Conservation (phyloP, 2,113 vertebrate species). For the Ophiodon elongatus region DNA sequence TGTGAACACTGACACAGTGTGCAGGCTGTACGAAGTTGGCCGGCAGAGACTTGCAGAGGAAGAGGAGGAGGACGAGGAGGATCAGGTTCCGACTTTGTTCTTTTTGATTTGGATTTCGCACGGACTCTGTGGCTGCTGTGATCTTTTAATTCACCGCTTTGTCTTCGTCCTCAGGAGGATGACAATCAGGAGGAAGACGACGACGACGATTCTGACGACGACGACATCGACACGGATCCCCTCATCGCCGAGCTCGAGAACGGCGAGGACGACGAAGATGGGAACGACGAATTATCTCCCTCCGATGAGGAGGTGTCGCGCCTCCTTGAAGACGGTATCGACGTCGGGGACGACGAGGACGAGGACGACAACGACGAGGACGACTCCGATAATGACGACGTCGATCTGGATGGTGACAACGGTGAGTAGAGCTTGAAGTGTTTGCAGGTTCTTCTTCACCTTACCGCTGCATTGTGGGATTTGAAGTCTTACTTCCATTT, state of each 20-base stretch:
- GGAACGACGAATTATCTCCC: slow-evolving; percentile 92
- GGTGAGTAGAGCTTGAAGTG: slow-evolving; percentile 84
- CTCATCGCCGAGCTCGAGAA: slow-evolving; percentile 93
- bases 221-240: slow-evolving; percentile 95
- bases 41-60: slow-evolving; percentile 97
- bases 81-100: slow-evolving; percentile 86
- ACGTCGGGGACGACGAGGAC: slow-evolving; percentile 92
- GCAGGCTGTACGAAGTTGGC: slow-evolving; percentile 96
- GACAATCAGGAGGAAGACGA: slow-evolving; percentile 94
- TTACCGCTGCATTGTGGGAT: background rate
- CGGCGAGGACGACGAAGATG: slow-evolving; percentile 90
- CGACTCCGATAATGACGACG: slow-evolving; percentile 87
- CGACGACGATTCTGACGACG: slow-evolving; percentile 94
- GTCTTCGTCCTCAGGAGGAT: slow-evolving; percentile 73
- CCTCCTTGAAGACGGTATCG: slow-evolving; percentile 91
- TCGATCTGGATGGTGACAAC: slow-evolving; percentile 93
- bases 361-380: slow-evolving; percentile 84
- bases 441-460: background rate
- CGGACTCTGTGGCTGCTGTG: background rate
- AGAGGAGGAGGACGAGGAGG: slow-evolving; percentile 98
- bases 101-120: background rate
- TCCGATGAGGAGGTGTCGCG: slow-evolving; percentile 94
- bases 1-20: slow-evolving; percentile 98
- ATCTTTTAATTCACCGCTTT: slow-evolving; percentile 28
- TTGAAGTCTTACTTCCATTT: background rate